Evolutionary conservation across 2,888 invertebrate species (phyloP).

Genomic region (Sisyra terminalis): DNA sequence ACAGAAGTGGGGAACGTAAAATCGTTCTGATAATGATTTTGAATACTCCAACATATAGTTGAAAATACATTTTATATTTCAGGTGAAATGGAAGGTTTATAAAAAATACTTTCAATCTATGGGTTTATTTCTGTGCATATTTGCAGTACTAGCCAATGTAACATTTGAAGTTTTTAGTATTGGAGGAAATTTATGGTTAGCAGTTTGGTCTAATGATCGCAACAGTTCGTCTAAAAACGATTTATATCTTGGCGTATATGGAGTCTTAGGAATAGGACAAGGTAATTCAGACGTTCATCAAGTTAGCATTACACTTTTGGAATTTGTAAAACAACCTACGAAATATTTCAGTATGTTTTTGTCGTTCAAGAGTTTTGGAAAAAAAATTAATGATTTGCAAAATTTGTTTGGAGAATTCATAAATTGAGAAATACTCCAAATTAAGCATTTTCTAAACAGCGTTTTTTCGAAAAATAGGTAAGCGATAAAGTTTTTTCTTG

Average conservation of each 20-base stretch:
- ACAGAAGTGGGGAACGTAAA: conserved; percentile 75
- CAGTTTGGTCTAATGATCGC: conserved; percentile 61
- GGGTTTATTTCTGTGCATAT: conserved; percentile 53
- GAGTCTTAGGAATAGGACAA: conserved; percentile 74
- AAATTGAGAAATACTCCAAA: no score
- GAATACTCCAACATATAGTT: conserved; percentile 8
- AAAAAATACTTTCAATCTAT: conserved; percentile 75
- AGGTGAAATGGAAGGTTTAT: conserved; percentile 81
- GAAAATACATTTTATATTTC: conserved; percentile 15
- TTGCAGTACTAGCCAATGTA: conserved; percentile 64
- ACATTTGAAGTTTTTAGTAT: conserved; percentile 72
- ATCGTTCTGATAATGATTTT: background rate
- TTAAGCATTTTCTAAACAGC: no score
- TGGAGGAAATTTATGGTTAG: conserved; percentile 76
- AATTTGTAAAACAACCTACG: no score
- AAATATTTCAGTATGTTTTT: no score
- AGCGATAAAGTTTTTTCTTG: no score
- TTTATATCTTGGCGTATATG: conserved; percentile 79
- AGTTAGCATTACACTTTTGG: no score
- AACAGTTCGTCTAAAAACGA: conserved; percentile 43
- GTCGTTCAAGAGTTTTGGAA: no score
- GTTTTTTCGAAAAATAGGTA: no score
- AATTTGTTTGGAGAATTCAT: no score
- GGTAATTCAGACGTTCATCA: no score
- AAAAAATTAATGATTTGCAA: no score